Base-by-base conservation (phyloP, 37 sponge, comb jelly and placozoan species). In the Cliona cf. orientalis region DNA sequence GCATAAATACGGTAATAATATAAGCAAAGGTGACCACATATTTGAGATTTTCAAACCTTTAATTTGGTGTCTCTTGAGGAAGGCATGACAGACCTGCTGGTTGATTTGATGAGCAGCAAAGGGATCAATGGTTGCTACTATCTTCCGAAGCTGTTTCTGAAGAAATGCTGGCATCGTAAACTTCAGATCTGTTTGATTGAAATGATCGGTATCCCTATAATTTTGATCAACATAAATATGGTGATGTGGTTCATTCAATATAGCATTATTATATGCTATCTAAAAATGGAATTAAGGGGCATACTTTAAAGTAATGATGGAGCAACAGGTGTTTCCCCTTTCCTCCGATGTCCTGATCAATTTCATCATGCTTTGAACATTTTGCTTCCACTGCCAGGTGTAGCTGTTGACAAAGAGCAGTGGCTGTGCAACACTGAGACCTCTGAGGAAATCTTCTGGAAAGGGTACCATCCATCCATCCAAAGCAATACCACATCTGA, bases 401-500 rank as follows among this genome's bases (percentile, higher is more conserved):
- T 21, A 67, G 75, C 78, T 64, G 39, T 84, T 90, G 75, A 90
- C 80, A 41, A 90, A 84, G 22, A 90, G 55, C 2, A 84, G 45
- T 35, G 91, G 91, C 67, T 84, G 84, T 25, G 72, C 28, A 9
- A 90, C 49, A 3, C 59, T 34, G 9, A 42, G 23, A 2, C n/a
- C 57, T 31, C 72, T n/a, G 28, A 71, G 70, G 36, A 82, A 42
- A 14, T 89, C 87, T n/a, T 61, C 34, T 56, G 84, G 61, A 28
- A 90, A 45, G 39, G 91, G 81, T 21, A 84, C 21, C 77, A 84
- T 71, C 85, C 85, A 90, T 25, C 71, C 14, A 38, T 90, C 91
- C 62, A 90, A 55, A 31, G 56, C 70, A 40, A 90, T 38, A 2
- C 86, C 91, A 84, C 85, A 84, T 31, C 89, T 89, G 45, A 19